Evolutionary conservation across 2,888 invertebrate genomes (phyloP).

Genomic region (Mesoligia furuncula): DNA sequence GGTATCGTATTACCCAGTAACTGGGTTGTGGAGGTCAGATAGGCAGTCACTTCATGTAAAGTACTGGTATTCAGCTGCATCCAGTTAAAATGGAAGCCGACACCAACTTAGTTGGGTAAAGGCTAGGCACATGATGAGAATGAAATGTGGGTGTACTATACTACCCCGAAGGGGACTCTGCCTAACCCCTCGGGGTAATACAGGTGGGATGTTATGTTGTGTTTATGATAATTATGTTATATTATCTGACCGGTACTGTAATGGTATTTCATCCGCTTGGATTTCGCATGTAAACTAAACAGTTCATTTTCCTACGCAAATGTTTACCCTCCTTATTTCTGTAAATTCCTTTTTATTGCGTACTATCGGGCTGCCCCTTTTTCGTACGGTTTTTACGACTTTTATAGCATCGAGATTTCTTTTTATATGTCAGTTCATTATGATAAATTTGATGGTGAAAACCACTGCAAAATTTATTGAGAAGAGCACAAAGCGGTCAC

Average conservation of each 20-base stretch:
- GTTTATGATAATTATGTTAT: not conserved
- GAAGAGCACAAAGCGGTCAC: too few relatives aligned
- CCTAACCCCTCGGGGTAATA: too few relatives aligned
- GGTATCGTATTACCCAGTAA: too few relatives aligned
- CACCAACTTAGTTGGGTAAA: too few relatives aligned
- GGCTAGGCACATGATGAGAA: too few relatives aligned
- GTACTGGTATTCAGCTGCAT: too few relatives aligned
- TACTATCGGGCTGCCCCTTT: not conserved
- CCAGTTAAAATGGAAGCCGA: too few relatives aligned
- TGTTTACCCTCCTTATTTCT: not conserved
- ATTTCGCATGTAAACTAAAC: not conserved
- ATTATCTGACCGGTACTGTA: not conserved
- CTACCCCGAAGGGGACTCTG: not conserved
- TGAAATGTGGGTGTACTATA: not conserved
- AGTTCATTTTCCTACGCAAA: constrained; percentile 1
- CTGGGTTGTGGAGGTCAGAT: too few relatives aligned
- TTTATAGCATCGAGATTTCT: not conserved
- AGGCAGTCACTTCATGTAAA: too few relatives aligned
- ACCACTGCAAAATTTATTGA: not conserved
- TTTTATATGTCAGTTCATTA: not conserved
- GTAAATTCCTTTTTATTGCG: not conserved
- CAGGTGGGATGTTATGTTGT: not conserved
- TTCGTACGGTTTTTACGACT: not conserved
- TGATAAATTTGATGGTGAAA: not conserved
- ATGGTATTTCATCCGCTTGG: not conserved